Conservation (phyloP, 1,140 invertebrate species). For the Conus ventricosus region DNA sequence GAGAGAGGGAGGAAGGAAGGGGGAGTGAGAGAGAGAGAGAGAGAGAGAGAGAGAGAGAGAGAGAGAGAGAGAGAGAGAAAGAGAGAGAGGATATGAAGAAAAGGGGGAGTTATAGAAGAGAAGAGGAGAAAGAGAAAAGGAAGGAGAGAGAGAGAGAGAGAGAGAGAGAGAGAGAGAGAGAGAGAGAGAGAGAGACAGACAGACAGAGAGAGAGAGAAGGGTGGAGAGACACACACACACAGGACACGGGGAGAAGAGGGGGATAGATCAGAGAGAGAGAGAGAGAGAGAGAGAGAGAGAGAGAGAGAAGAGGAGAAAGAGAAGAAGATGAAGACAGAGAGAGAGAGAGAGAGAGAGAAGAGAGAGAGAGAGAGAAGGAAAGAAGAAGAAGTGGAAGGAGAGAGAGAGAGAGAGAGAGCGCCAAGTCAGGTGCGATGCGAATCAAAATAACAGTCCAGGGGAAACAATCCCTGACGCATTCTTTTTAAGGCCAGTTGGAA, state of each 20-base stretch:
- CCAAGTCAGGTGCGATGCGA: not conserved
- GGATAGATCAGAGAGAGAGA: not conserved
- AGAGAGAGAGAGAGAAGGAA: not conserved
- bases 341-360: not conserved
- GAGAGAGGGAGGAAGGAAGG: no score
- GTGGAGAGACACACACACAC: no score
- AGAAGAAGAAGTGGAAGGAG: not conserved
- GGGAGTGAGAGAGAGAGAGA: no score
- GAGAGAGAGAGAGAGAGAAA: not conserved
- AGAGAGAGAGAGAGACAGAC: no score
- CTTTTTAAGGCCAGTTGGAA: no score
- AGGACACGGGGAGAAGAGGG: not conserved
- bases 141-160: no score
- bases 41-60: no score
- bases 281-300: conserved; percentile 1
- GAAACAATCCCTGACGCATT: not conserved
- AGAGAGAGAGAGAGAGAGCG: not conserved
- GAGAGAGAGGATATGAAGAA: no score
- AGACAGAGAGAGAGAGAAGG: no score
- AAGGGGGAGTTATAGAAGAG: no score
- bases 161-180: not conserved
- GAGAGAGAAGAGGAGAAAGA: not conserved
- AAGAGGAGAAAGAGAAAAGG: no score
- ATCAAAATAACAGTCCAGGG: not conserved
- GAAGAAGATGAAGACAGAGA: not conserved